phyloP scores from a whole-genome alignment of 2,113 vertebrate species.

The Urocolius indicus region DNA sequence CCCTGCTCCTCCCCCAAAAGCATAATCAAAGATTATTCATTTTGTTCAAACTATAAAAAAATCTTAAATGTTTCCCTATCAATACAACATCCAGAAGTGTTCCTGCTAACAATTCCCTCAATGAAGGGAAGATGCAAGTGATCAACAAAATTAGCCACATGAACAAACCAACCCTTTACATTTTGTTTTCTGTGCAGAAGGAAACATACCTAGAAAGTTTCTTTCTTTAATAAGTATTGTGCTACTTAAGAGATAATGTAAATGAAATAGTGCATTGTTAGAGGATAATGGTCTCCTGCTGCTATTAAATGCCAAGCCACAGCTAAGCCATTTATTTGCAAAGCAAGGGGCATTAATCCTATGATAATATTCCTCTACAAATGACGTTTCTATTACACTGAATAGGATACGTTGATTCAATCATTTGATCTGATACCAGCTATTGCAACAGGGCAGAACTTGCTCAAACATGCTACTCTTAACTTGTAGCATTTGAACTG shows the following conservation, averaged over 20 bases:
- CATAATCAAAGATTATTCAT: background rate
- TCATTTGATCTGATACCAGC: background rate
- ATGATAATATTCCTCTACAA: slow-evolving; percentile 6
- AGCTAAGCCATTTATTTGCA: slow-evolving; percentile 11
- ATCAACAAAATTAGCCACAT: background rate
- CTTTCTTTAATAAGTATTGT: background rate
- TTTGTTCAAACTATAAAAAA: background rate
- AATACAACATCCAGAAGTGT: background rate
- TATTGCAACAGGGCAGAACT: background rate
- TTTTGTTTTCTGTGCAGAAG: background rate
- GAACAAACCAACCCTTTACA: background rate
- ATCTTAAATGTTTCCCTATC: background rate
- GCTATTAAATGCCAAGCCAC: slow-evolving; percentile 39
- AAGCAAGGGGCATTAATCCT: slow-evolving; percentile 13
- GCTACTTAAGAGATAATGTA: slow-evolving; percentile 29
- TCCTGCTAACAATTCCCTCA: background rate
- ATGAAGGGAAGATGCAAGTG: background rate
- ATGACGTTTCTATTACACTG: background rate
- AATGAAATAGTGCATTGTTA: slow-evolving; percentile 16
- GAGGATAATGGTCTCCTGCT: slow-evolving; percentile 29
- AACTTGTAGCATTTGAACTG: background rate
- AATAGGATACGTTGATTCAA: background rate
- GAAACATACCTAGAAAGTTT: background rate
- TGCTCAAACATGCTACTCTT: background rate
- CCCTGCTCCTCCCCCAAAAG: background rate